Conservation (phyloP, 2,797 vertebrate species). For the Sarcophilus harrisii region DNA sequence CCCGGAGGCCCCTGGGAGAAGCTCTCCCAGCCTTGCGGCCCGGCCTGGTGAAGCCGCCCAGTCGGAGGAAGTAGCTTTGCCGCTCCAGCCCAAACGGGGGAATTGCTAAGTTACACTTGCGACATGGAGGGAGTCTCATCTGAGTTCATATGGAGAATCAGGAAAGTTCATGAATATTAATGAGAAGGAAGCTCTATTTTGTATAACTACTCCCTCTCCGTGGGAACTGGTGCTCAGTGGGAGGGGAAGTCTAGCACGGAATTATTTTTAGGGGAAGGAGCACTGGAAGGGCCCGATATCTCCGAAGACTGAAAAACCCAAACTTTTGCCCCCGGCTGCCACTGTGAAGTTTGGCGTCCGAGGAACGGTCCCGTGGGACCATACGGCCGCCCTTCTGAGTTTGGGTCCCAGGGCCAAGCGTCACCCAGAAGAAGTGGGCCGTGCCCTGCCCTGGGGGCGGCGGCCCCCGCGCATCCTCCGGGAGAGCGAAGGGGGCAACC, state of each 20-base stretch:
- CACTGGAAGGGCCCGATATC: background rate
- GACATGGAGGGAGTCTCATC: too few relatives aligned
- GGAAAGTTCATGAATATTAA: background rate
- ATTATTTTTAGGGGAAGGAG: background rate
- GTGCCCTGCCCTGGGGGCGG: background rate
- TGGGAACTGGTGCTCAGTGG: background rate
- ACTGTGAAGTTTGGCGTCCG: accelerated
- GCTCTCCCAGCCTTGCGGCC: too few relatives aligned
- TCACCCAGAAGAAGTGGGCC: background rate
- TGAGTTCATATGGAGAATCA: background rate
- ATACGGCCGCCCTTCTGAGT: background rate
- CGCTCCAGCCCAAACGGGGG: too few relatives aligned
- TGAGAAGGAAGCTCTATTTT: background rate
- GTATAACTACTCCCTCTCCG: background rate
- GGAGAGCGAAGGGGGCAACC: background rate
- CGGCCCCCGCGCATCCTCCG: too few relatives aligned
- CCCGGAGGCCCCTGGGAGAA: too few relatives aligned
- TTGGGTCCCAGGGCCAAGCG: background rate
- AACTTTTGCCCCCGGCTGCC: background rate
- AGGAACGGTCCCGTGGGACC: background rate
- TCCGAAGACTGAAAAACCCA: background rate
- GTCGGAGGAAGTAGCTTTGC: background rate
- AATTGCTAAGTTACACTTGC: too few relatives aligned
- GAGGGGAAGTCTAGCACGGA: accelerated
- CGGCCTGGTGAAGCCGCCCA: accelerated